phyloP scores from a whole-genome alignment of 2,113 vertebrate species.

The Macrotis lagotis region DNA sequence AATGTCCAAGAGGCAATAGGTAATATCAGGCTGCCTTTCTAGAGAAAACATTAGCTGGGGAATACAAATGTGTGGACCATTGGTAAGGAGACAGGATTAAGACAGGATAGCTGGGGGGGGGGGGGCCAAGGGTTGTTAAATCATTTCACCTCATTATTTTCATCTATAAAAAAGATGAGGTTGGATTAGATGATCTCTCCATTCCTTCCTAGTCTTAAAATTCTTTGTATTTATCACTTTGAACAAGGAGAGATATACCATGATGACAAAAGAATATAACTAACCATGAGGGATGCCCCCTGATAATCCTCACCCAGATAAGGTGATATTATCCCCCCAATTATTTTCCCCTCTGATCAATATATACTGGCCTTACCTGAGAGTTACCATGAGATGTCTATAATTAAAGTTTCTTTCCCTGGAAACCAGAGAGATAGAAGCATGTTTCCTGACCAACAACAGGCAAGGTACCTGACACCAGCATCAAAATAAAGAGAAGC shows the following conservation, averaged over 20 bases:
- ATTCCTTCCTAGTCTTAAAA: background rate
- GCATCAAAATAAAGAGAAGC: constrained; percentile 54
- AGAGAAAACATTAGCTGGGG: too few species aligned
- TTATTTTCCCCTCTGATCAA: background rate
- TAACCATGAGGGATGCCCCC: background rate
- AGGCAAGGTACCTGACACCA: constrained; percentile 47
- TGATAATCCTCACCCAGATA: background rate
- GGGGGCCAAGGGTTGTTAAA: too few species aligned
- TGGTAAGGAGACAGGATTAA: too few species aligned
- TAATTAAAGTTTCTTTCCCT: constrained; percentile 21
- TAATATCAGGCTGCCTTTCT: too few species aligned
- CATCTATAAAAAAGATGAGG: background rate
- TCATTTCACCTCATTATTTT: too few species aligned
- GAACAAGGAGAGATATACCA: constrained; percentile 9
- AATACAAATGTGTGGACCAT: too few species aligned
- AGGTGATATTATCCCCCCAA: too few species aligned
- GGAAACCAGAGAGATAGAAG: constrained; percentile 37
- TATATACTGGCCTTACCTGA: background rate
- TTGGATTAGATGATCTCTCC: background rate
- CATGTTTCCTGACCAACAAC: constrained; percentile 46
- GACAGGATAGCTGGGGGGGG: too few species aligned
- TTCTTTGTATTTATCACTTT: background rate
- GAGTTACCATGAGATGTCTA: background rate
- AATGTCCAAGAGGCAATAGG: too few species aligned
- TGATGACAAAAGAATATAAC: background rate